phyloP scores from a whole-genome alignment of 2,113 vertebrate genomes.

The Microtus montanus region DNA sequence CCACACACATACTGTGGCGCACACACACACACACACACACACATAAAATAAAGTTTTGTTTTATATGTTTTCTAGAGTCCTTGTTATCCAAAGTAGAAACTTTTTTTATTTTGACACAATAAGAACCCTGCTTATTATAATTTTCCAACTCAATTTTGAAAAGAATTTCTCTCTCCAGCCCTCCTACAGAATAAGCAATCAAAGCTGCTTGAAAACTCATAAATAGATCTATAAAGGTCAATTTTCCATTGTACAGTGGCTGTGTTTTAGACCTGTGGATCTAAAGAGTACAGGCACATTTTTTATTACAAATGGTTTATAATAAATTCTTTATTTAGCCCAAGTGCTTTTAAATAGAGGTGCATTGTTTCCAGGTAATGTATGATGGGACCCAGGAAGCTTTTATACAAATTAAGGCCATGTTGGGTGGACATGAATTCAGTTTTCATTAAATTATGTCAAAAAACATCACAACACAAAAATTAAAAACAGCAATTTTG shows the following conservation, averaged over 20 bases:
- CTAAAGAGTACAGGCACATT: slow-evolving; percentile 23
- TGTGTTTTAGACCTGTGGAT: slow-evolving; percentile 31
- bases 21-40: background rate
- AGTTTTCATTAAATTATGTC: slow-evolving; percentile 51
- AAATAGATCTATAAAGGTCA: slow-evolving; percentile 72
- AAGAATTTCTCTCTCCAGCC: slow-evolving; percentile 63
- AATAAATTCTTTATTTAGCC: slow-evolving; percentile 38
- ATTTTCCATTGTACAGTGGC: slow-evolving; percentile 39
- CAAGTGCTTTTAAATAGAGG: slow-evolving; percentile 26
- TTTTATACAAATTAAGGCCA: slow-evolving; percentile 59
- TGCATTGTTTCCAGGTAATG: background rate
- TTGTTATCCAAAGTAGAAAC: slow-evolving; percentile 53
- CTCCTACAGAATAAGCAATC: slow-evolving; percentile 68
- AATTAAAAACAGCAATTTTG: slow-evolving; percentile 40
- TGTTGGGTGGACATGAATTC: background rate
- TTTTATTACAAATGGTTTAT: slow-evolving; percentile 56
- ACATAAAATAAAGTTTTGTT: background rate
- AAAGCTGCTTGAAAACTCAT: slow-evolving; percentile 76
- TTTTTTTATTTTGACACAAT: slow-evolving; percentile 65
- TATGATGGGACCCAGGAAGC: background rate
- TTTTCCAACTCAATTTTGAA: slow-evolving; percentile 68
- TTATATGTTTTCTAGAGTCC: slow-evolving; percentile 20
- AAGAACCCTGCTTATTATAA: slow-evolving; percentile 51
- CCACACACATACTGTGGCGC: background rate
- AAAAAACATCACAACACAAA: background rate